Evolutionary conservation across 1,140 invertebrate species (phyloP).

Genomic region (Bombus polaris): DNA sequence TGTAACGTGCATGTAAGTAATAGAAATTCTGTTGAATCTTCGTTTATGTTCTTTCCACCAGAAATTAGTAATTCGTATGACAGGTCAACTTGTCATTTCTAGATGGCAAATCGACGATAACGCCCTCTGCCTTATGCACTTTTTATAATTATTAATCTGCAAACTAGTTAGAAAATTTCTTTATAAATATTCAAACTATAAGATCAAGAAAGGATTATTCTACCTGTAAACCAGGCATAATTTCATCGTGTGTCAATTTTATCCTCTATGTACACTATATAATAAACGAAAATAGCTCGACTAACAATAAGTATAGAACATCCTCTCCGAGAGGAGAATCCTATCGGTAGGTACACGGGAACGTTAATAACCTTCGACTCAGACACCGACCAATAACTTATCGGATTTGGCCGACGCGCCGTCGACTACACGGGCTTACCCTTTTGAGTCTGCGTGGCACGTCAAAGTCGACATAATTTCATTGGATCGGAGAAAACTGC

Average conservation of each 20-base stretch:
- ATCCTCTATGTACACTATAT: background rate
- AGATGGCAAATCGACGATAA: no score
- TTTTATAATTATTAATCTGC: no score
- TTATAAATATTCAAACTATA: no score
- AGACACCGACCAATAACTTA: slow-evolving; percentile 2
- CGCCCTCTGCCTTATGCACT: no score
- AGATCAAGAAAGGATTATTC: no score
- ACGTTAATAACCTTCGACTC: slow-evolving; percentile 12
- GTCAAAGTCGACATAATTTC: slow-evolving; percentile 67
- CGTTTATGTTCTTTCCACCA: no score
- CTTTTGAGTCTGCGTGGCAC: slow-evolving; percentile 43
- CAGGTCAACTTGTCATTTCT: no score
- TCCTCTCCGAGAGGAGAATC: background rate
- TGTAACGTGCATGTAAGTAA: background rate
- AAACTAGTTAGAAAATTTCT: no score
- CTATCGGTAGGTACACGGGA: background rate
- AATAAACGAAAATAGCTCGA: background rate
- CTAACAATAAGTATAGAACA: no score
- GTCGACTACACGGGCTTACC: slow-evolving; percentile 26
- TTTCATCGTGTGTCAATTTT: background rate
- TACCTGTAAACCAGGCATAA: no score
- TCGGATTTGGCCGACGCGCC: slow-evolving; percentile 7
- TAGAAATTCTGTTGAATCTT: background rate
- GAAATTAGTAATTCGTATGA: no score
- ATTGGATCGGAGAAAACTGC: slow-evolving; percentile 59